Base-by-base conservation (phyloP, 2,888 invertebrate genomes). In the Tuta absoluta region DNA sequence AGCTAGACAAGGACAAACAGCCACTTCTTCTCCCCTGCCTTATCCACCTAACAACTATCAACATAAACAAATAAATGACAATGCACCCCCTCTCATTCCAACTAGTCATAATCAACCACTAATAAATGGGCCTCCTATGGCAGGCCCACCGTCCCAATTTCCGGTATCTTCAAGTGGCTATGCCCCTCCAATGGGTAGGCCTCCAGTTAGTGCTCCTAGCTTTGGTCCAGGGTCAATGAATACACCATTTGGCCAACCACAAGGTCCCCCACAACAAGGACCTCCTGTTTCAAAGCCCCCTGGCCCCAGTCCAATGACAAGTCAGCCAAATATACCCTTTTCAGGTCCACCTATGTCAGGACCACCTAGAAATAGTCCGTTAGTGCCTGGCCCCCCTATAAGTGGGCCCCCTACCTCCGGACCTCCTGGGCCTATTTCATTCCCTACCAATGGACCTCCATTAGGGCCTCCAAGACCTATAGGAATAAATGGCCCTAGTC, bases 41-140 rank as follows among this genome's bases (percentile, higher is more conserved):
- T 86, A 82, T 67, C 73, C 78, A 61, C 78, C 80, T 33, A 33
- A 33, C 41, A 84, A 74, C 68, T 78, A 77, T 66, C 79, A 76
- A 37, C 84, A 79, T 60, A 80, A 80, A 64, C 90, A 89, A 74
- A 87, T 91, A 23, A 92, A 92, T 80, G 85, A 89, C 68, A 91
- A 86, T 82, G 78, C 88, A 68, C 88, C 90, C 69, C 88, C 91
- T 67, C 83, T 90, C 62, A 77, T 86, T 71, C 75, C 91, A 66
- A 87, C 91, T 89, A 91, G 87, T 89, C 89, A 88, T 68, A 84
- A 73, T 70, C 88, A 86, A 74, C 81, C 86, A 67, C 68, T 84
- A 45, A 66, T 82, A 19, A 91, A 89, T 81, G 89, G 89, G n/a
- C 90, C 87, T 63, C 77, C 69, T n/a, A 66, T 71, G 53, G 61